Percentiles rank a stretch among this genome's conserved stretches.
Evolutionary conservation across 2,797 vertebrate genomes (phyloP).

Genomic region (Nothura maculosa): DNA sequence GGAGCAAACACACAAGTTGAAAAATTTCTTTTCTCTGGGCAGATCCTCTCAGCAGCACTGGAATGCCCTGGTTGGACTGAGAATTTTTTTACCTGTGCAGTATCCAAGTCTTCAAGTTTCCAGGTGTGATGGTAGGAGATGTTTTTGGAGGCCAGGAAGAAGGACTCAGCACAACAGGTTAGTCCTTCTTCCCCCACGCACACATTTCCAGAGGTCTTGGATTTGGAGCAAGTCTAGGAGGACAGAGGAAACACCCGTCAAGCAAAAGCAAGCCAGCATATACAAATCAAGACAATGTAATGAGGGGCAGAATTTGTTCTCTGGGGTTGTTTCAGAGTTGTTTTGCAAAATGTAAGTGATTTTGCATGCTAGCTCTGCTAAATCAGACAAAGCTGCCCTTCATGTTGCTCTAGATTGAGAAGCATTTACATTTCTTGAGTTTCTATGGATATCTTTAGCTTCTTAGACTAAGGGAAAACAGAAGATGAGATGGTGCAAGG

Average conservation of each 20-base stretch:
- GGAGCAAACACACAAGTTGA: not conserved
- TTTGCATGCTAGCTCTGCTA: slow-evolving; percentile 19
- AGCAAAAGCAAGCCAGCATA: fast-evolving
- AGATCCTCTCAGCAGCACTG: not conserved
- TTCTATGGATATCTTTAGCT: not conserved
- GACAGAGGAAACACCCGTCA: not conserved
- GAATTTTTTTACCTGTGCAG: fast-evolving
- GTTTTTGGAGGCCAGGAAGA: fast-evolving
- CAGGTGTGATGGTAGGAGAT: not conserved
- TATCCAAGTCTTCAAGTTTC: not conserved
- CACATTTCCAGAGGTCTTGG: fast-evolving
- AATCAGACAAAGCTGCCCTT: not conserved
- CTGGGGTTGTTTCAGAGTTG: not conserved
- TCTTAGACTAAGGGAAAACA: not conserved
- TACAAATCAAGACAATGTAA: fast-evolving
- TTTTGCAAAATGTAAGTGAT: slow-evolving; percentile 15
- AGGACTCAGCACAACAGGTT: not conserved
- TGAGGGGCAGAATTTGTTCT: not conserved
- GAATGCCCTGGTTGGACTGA: not conserved
- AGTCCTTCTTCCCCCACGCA: fast-evolving
- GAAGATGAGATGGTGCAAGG: not conserved
- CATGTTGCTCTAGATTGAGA: slow-evolving; percentile 4
- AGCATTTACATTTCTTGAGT: not conserved
- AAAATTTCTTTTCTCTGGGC: not conserved
- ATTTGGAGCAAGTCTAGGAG: not conserved